phyloP scores from a whole-genome alignment of 2,113 vertebrate species.

The Carlito syrichta region DNA sequence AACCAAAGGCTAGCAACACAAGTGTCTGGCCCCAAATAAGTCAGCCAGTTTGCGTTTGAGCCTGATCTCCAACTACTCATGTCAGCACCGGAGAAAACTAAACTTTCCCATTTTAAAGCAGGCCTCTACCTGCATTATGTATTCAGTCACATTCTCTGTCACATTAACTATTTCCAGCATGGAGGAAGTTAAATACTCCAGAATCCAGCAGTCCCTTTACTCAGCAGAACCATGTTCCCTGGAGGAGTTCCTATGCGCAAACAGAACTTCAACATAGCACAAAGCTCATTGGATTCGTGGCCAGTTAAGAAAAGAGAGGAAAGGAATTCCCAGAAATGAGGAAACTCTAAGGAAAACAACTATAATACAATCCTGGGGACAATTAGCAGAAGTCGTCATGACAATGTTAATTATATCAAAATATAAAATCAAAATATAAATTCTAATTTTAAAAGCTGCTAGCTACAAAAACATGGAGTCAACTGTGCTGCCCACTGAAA shows the following conservation, averaged over 20 bases:
- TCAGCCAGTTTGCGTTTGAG: not conserved
- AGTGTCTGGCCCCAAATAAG: not conserved
- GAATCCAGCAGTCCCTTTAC: not conserved
- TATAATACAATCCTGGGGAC: not conserved
- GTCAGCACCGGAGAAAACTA: not conserved
- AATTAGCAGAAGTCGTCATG: not conserved
- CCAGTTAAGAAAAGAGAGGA: not conserved
- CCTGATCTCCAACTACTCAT: not conserved
- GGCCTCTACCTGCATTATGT: not conserved
- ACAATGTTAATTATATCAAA: not conserved
- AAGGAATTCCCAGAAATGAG: not conserved
- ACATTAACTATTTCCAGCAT: not conserved
- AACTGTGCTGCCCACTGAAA: no score
- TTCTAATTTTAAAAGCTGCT: not conserved
- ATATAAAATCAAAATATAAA: not conserved
- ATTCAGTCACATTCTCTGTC: accelerated
- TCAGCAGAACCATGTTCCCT: not conserved
- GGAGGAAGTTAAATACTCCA: not conserved
- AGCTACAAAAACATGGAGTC: no score
- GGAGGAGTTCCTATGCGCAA: not conserved
- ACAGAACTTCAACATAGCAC: not conserved
- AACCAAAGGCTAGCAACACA: not conserved
- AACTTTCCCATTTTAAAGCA: not conserved
- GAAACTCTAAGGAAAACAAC: not conserved
- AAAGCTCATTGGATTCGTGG: not conserved